These are phyloP conservation scores for Holocentrus rufus DNA, from an alignment of 2,797 vertebrate genomes.

Conservation along the genomic window DNA sequence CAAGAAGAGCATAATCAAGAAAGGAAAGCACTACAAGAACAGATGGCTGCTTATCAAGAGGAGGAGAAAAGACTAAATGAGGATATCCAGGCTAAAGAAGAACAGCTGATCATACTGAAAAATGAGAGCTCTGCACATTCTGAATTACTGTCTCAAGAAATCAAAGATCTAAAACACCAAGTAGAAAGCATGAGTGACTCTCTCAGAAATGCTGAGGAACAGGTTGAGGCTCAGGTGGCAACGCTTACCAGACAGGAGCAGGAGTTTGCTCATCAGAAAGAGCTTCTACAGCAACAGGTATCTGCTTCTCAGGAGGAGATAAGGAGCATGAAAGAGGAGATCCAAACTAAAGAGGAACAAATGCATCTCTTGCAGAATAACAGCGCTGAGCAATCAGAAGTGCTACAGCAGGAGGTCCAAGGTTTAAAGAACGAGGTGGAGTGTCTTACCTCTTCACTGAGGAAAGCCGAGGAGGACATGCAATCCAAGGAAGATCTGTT, in stretches of 20 bases:
- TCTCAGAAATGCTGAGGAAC: constrained; percentile 54
- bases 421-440: constrained; percentile 65
- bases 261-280: constrained; percentile 39
- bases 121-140: constrained; percentile 35
- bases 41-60: constrained; percentile 58
- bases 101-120: constrained; percentile 52
- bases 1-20: constrained; percentile 54
- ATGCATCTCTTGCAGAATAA: constrained; percentile 55
- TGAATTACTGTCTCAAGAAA: constrained; percentile 51
- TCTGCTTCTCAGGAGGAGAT: constrained; percentile 49
- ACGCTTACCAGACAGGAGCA: constrained; percentile 51
- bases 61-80: constrained; percentile 62
- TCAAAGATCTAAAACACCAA: constrained; percentile 44
- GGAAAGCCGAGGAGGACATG: constrained; percentile 46
- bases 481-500: constrained; percentile 56
- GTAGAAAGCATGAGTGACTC: constrained; percentile 33
- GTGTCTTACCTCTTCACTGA: constrained; percentile 48
- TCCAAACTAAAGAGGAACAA: constrained; percentile 65
- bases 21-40: constrained; percentile 53
- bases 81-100: constrained; percentile 50
- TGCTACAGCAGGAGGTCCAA: constrained; percentile 74
- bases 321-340: constrained; percentile 48
- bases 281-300: constrained; percentile 54
- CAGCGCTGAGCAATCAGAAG: constrained; percentile 45
- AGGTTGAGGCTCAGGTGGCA: constrained; percentile 44